A percentile compares a stretch with the other conserved stretches of the same genome.
These are phyloP conservation scores for Nesidiocoris tenuis DNA, from an alignment of 2,888 invertebrate species.

Conservation along the genomic window DNA sequence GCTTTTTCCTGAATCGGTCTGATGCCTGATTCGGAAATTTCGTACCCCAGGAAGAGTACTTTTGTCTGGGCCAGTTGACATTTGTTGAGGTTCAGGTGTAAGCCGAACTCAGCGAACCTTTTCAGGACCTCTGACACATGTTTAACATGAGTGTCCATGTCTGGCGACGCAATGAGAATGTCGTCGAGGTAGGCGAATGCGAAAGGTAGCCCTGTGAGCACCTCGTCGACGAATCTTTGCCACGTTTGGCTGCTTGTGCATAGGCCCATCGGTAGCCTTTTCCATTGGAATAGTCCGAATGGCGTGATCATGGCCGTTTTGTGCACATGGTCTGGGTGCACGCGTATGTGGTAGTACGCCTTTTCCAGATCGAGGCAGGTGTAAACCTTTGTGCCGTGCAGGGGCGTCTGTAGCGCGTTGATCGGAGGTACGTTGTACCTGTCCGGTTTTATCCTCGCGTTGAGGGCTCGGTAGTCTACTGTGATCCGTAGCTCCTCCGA, in stretches of 20 bases:
- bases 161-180: conserved; percentile 50
- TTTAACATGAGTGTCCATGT: conserved; percentile 43
- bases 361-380: conserved; percentile 43
- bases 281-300: conserved; percentile 20
- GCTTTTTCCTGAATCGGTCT: too few species aligned
- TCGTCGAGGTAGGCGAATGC: conserved; percentile 53
- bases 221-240: too few species aligned
- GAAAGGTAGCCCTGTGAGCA: conserved; percentile 50
- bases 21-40: too few species aligned
- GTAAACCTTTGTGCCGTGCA: conserved; percentile 47
- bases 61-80: too few species aligned
- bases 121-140: conserved; percentile 48
- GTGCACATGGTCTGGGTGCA: background rate
- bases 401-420: conserved; percentile 51
- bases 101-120: conserved; percentile 45
- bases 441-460: conserved; percentile 53
- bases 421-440: conserved; percentile 53
- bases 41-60: too few species aligned
- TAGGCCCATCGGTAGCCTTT: too few species aligned
- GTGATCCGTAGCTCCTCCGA: conserved; percentile 52
- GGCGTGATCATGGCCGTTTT: conserved; percentile 36
- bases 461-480: conserved; percentile 54
- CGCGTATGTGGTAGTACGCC: conserved; percentile 36
- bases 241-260: too few species aligned
- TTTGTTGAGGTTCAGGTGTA: conserved; percentile 51